Evolutionary conservation across 1,140 invertebrate genomes (phyloP).

Genomic region (Drosophila kikkawai): DNA sequence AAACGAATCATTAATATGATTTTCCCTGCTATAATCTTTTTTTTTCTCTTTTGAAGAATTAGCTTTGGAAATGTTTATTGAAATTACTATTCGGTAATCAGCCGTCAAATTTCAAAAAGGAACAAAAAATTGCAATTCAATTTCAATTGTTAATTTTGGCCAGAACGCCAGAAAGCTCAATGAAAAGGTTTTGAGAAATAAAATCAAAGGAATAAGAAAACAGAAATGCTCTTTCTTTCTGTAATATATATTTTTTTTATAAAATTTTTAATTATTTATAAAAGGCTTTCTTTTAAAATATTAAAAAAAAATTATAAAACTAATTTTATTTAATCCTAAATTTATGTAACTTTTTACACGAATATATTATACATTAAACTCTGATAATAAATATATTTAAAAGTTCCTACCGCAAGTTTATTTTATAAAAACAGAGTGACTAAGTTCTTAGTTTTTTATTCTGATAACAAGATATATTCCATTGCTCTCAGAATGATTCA

Average conservation of each 20-base stretch:
- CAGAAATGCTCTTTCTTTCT: slow-evolving; percentile 9
- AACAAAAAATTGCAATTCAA: slow-evolving; percentile 9
- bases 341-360: too few species aligned
- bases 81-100: slow-evolving; percentile 17
- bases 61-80: slow-evolving; percentile 3
- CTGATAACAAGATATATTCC: background rate
- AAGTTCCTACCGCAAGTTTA: background rate
- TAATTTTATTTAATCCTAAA: too few species aligned
- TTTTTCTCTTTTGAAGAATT: slow-evolving; percentile 22
- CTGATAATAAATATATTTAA: background rate
- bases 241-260: background rate
- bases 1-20: slow-evolving; percentile 6
- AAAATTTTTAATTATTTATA: background rate
- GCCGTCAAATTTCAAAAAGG: slow-evolving; percentile 20
- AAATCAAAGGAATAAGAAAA: background rate
- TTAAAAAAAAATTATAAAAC: background rate
- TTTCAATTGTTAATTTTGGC: slow-evolving; percentile 44
- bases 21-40: slow-evolving; percentile 18
- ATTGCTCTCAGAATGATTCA: background rate
- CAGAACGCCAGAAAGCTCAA: slow-evolving; percentile 16
- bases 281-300: background rate
- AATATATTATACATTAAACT: background rate
- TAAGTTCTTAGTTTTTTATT: background rate
- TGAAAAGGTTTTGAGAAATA: slow-evolving; percentile 1
- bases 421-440: background rate